Evolutionary conservation across 2,888 invertebrate species (phyloP), one percentile per base, ranked within the genome.

Genomic region (Drosophila engyochracea): DNA sequence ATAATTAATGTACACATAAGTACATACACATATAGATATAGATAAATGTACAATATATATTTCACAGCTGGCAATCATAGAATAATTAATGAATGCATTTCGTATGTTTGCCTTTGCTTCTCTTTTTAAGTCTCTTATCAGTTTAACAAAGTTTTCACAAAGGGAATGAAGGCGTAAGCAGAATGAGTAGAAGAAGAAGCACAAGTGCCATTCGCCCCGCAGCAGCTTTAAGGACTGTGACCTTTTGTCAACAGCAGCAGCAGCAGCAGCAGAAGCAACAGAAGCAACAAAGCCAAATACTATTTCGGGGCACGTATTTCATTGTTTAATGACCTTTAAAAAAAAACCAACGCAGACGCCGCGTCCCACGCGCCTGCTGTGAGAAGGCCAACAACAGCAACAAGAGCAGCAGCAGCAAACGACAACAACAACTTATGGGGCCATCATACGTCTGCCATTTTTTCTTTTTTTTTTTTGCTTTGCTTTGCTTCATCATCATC

Each of bases 271-370:
- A 63, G n/a, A n/a, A 25, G 25, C 25, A 25, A 3, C 28, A 28
- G 28, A 28, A 28, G 54, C 41, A 74, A 51, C 64, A 74, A 58
- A 68, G 60, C 64, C 53, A 61, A 41, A 66, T 74, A 78, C 82
- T 81, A 78, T 82, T 80, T 81, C 71, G 86, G 83, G 71, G 78
- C 86, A 85, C 73, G 81, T 83, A 74, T 79, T 83, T 84, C 74
- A 80, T 83, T 91, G 90, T 91, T 81, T 89, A 90, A 89, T 91
- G 91, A 91, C 91, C 91, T 91, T 88, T 90, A 89, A 86, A 86
- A 89, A 30, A 31, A 86, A 86, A 47, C 78, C 76, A 90, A 82
- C 82, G 80, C 83, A 90, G 86, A 86, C 80, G 80, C 76, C 76
- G 73, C 85, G 85, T n/a, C 71, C 70, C 77, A 79, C 75, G 74